A percentile compares a stretch with the other conserved stretches of the same genome.
These are phyloP conservation scores for Ascaphus truei DNA, from an alignment of 2,113 vertebrate species.

Conservation along the genomic window DNA sequence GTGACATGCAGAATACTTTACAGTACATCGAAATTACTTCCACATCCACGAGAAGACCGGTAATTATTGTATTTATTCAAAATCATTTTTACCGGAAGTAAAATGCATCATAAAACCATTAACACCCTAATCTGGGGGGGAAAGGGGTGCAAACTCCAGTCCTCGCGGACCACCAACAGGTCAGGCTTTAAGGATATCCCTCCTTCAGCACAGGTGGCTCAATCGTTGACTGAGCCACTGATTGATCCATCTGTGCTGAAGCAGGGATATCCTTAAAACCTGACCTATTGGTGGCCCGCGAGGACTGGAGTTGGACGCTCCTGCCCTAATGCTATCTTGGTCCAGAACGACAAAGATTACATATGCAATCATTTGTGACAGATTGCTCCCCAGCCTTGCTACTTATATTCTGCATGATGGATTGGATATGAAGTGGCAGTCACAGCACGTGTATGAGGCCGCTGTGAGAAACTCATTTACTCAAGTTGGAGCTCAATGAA, in stretches of 20 bases:
- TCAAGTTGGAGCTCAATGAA: slow-evolving; percentile 54
- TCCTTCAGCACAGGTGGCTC: no score
- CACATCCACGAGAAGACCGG: background rate
- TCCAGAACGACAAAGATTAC: slow-evolving; percentile 37
- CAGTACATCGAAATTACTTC: background rate
- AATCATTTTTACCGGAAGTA: background rate
- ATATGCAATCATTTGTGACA: slow-evolving; percentile 50
- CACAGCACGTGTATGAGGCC: slow-evolving; percentile 53
- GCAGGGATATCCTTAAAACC: no score
- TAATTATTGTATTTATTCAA: background rate
- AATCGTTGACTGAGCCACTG: no score
- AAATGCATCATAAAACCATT: background rate
- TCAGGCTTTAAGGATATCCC: no score
- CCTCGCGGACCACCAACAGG: no score
- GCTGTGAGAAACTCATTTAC: slow-evolving; percentile 50
- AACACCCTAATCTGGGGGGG: no score
- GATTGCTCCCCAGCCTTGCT: slow-evolving; percentile 45
- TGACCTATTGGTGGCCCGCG: no score
- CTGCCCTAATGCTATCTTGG: background rate
- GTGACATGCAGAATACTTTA: no score
- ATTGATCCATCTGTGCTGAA: no score
- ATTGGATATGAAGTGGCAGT: slow-evolving; percentile 57
- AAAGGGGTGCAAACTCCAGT: no score
- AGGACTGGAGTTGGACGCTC: no score
- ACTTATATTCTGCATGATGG: slow-evolving; percentile 51